Evolutionary conservation across 2,797 vertebrate genomes (phyloP), one percentile per base, ranked within the genome.

Genomic region (Aotus griseimembra): DNA sequence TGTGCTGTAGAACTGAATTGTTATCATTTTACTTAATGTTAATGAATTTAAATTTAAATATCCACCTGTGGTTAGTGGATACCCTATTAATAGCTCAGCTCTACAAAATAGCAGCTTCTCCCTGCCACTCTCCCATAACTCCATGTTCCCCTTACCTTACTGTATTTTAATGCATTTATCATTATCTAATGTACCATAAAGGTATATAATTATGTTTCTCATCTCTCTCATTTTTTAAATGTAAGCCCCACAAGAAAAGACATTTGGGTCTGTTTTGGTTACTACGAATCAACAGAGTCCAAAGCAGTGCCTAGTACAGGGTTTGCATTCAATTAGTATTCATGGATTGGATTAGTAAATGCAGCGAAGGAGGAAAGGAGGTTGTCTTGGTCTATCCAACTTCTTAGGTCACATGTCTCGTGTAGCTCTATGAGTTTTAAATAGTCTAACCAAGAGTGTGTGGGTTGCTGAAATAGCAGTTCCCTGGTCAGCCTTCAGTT

Each of bases 311-410:
- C 41, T 20, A 30, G 41, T 17, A 41, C 48, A 12, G 39, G n/a
- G 55, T 46, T 39, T 39, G 55, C 22, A 7, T 5, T 12, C 20
- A 57, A 9, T 55, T 22, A 58, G 33, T 17, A 76, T 46, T 17
- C 52, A 44, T 10, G 22, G 30, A 6, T 1, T 39, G 10, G 55
- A 13, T 61, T 57, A n/a, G 48, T 6, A 2, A 52, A n/a, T 67
- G 8, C 7, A 57, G 0, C 15, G 11, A 52, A 30, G 2, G 1
- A 19, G 0, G 11, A 12, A 41, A 14, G 44, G 24, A 22, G 19
- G 33, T 9, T 76, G 55, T 26, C 41, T n/a, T 50, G 57, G 12
- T 44, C 46, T 48, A 13, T 20, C 39, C 15, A 15, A 33, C 11
- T 50, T 70, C 57, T 58, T 72, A 50, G 28, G 24, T 90, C 64